phyloP scores from a whole-genome alignment of 1,140 invertebrate species.

The Agraylea sexmaculata region DNA sequence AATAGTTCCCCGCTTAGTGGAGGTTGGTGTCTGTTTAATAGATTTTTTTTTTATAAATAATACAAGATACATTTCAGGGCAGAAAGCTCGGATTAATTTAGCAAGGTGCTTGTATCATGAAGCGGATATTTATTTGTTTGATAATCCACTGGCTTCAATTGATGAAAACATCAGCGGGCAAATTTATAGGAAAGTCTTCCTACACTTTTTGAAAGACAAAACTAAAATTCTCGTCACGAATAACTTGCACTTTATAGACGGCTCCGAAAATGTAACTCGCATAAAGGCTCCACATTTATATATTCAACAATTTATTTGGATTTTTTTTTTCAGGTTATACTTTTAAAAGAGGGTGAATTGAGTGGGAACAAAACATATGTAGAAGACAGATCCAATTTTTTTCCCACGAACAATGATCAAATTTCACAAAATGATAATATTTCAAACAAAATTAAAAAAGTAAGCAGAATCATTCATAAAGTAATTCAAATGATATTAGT shows the following conservation, averaged over 20 bases:
- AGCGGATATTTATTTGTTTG: constrained; percentile 62
- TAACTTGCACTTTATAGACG: constrained; percentile 57
- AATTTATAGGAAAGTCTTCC: constrained; percentile 48
- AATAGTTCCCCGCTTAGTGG: constrained; percentile 4
- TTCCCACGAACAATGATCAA: no score
- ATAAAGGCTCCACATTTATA: constrained; percentile 18
- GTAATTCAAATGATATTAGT: no score
- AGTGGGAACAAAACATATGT: not conserved
- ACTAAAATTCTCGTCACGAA: constrained; percentile 61
- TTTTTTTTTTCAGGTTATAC: constrained; percentile 8
- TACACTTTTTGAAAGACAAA: constrained; percentile 32
- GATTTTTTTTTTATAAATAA: not conserved
- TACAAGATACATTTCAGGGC: constrained; percentile 3
- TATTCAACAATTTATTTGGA: constrained; percentile 9
- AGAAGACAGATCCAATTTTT: constrained; percentile 1
- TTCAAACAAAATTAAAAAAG: no score
- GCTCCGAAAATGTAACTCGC: constrained; percentile 56
- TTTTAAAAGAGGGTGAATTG: constrained; percentile 2
- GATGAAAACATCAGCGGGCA: constrained; percentile 53
- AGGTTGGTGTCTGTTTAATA: constrained; percentile 9
- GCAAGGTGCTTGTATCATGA: constrained; percentile 46
- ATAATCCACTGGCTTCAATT: constrained; percentile 65
- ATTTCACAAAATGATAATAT: no score
- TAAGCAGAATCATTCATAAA: no score
- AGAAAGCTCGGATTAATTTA: constrained; percentile 6